Evolutionary conservation across 2,888 invertebrate genomes (phyloP).

Genomic region (Pseudolycoriella hygida): DNA sequence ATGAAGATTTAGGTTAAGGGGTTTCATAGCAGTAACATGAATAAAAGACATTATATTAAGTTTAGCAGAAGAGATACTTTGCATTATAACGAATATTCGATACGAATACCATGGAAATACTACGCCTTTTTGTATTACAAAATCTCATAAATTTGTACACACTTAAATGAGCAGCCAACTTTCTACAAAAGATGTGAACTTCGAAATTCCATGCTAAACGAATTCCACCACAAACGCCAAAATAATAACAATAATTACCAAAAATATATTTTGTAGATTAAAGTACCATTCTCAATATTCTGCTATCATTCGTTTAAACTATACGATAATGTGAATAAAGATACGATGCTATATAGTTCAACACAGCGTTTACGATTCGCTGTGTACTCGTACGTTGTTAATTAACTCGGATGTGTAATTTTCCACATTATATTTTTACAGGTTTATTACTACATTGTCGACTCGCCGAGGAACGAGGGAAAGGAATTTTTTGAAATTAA

Average conservation of each 20-base stretch:
- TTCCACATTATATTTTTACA: slow-evolving; percentile 22
- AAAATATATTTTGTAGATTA: too few relatives aligned
- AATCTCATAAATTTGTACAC: slow-evolving; percentile 2
- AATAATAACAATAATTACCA: background rate
- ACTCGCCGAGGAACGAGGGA: slow-evolving; percentile 80
- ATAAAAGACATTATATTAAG: background rate
- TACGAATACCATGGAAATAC: background rate
- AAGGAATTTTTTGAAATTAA: slow-evolving; percentile 95
- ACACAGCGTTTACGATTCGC: too few relatives aligned
- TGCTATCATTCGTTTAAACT: too few relatives aligned
- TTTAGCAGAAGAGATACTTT: background rate
- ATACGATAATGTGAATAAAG: too few relatives aligned
- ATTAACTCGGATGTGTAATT: too few relatives aligned
- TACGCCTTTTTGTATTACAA: background rate
- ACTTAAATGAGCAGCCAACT: background rate
- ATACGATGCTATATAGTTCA: too few relatives aligned
- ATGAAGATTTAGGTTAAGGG: background rate
- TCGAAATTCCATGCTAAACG: background rate
- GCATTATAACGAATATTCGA: background rate
- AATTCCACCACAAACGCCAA: background rate
- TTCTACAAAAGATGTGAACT: background rate
- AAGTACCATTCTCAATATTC: too few relatives aligned
- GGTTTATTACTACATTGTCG: slow-evolving; percentile 89
- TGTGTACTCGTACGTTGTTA: too few relatives aligned
- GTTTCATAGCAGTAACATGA: background rate